Conservation (phyloP, 2,888 invertebrate genomes). For the Axea sp. region DNA sequence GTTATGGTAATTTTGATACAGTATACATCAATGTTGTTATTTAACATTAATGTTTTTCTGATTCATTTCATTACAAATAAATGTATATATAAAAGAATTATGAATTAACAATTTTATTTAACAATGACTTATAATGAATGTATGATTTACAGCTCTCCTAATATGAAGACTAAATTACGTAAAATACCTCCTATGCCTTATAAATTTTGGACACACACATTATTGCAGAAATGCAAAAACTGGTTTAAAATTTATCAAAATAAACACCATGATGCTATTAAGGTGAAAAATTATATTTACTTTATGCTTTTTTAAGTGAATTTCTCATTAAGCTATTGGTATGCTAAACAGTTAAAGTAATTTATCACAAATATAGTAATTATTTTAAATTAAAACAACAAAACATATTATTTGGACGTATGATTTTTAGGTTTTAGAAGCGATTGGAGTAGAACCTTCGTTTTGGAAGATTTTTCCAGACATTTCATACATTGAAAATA, state of each 20-base stretch:
- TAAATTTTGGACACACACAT: slow-evolving; percentile 81
- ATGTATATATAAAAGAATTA: no score
- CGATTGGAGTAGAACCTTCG: slow-evolving; percentile 81
- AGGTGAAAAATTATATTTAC: slow-evolving; percentile 66
- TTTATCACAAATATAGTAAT: no score
- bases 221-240: slow-evolving; percentile 78
- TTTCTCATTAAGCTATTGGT: not conserved
- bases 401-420: no score
- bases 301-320: not conserved
- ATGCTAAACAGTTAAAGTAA: no score
- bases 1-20: slow-evolving; percentile 75
- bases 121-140: not conserved
- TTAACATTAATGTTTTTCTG: not conserved
- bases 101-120: no score
- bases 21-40: no score
- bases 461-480: slow-evolving; percentile 81
- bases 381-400: no score
- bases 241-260: slow-evolving; percentile 81
- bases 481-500: slow-evolving; percentile 79
- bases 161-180: slow-evolving; percentile 76
- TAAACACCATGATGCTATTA: slow-evolving; percentile 75
- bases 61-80: not conserved
- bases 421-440: slow-evolving; percentile 79
- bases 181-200: slow-evolving; percentile 82
- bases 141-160: slow-evolving; percentile 71